Evolutionary conservation across 2,797 vertebrate species (phyloP).

Genomic region (Poecilia picta): DNA sequence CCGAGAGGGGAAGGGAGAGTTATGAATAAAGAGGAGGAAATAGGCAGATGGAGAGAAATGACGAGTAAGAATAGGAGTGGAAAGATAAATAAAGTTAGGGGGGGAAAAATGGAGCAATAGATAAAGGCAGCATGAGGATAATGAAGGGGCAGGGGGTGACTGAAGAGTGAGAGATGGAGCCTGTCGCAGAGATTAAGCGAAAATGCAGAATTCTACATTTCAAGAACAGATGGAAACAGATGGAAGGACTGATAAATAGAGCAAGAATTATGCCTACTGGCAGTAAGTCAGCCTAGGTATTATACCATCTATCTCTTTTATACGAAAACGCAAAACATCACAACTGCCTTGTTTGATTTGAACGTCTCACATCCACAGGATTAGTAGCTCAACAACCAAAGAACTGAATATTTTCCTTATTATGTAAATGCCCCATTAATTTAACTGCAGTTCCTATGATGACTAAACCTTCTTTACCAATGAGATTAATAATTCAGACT

Average conservation of each 20-base stretch:
- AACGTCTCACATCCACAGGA: background rate
- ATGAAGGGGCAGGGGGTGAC: conserved; percentile 27
- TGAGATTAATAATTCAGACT: background rate
- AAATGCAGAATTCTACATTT: conserved; percentile 6
- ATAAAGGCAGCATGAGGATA: conserved; percentile 40
- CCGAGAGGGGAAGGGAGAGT: conserved; percentile 59
- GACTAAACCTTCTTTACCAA: background rate
- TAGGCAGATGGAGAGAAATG: conserved; percentile 17
- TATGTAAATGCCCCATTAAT: background rate
- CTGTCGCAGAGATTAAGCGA: conserved; percentile 18
- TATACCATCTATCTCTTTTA: conserved; percentile 21
- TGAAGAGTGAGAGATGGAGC: conserved; percentile 34
- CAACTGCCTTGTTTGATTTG: conserved; percentile 5
- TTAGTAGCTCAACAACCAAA: background rate
- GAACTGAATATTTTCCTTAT: background rate
- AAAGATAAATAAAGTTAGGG: conserved; percentile 32
- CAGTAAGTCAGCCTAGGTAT: conserved; percentile 24
- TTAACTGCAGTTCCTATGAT: background rate
- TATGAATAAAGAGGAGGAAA: conserved; percentile 62
- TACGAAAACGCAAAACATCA: conserved; percentile 26
- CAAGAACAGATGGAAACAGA: conserved; percentile 17
- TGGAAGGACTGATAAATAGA: conserved; percentile 14
- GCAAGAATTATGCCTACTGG: conserved; percentile 24
- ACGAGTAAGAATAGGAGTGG: conserved; percentile 8
- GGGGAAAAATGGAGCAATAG: conserved; percentile 16